Conservation (phyloP, 37 sponge, comb jelly and placozoan genomes). For the Cliona cf. orientalis region DNA sequence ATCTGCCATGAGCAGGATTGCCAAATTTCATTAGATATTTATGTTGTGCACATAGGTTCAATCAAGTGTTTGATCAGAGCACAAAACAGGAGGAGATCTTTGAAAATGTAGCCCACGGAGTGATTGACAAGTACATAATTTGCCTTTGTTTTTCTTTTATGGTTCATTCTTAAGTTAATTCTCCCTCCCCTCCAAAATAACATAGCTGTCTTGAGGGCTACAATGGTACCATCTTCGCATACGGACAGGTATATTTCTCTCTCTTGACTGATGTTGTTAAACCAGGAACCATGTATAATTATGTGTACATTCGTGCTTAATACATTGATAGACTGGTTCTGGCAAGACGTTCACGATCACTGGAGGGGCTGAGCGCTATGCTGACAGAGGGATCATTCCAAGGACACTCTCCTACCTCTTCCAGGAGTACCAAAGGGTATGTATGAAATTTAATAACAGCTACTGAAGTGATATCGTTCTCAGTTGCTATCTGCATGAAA, state of each 20-base stretch:
- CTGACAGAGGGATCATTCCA: slow-evolving; percentile 94
- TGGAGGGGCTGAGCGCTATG: slow-evolving; percentile 90
- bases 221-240: slow-evolving; percentile 99
- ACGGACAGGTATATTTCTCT: slow-evolving; percentile 85
- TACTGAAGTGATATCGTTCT: no score
- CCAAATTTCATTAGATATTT: not conserved
- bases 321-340: slow-evolving; percentile 77
- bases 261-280: not conserved
- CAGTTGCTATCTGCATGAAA: no score
- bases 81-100: slow-evolving; percentile 93
- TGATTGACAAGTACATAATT: slow-evolving; percentile 84
- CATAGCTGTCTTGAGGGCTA: slow-evolving; percentile 91
- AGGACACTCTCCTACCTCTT: slow-evolving; percentile 90
- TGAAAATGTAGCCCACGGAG: slow-evolving; percentile 73
- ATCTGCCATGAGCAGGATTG: not conserved
- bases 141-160: not conserved
- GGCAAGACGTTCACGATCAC: slow-evolving; percentile 98
- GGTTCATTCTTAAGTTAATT: not conserved
- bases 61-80: slow-evolving; percentile 78
- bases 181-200: not conserved
- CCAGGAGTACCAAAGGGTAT: slow-evolving; percentile 84
- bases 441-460: no score
- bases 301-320: not conserved
- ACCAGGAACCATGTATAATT: not conserved
- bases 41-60: slow-evolving; percentile 63